These are phyloP conservation scores for Zaprionus ghesquierei DNA, from an alignment of 1,140 invertebrate species.

Conservation along the genomic window DNA sequence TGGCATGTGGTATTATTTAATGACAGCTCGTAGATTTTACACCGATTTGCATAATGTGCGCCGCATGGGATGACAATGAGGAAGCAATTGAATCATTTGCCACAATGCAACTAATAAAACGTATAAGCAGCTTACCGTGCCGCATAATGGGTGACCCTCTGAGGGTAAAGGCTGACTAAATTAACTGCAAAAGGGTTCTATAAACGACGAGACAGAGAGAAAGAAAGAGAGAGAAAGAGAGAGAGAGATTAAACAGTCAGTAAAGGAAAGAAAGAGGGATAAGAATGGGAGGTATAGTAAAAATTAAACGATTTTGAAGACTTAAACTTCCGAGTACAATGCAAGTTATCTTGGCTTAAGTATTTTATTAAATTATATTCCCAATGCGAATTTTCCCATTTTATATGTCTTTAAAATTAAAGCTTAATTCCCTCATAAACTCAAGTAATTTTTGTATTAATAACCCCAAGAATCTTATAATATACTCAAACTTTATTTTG, in stretches of 20 bases:
- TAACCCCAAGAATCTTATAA: background rate
- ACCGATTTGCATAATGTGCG: constrained; percentile 40
- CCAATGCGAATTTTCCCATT: background rate
- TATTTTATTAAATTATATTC: no score
- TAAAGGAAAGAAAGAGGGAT: background rate
- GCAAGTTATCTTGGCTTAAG: background rate
- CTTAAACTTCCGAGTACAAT: background rate
- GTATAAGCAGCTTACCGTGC: background rate
- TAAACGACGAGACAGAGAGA: background rate
- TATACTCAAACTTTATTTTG: background rate
- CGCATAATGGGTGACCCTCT: background rate
- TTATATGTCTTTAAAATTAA: background rate
- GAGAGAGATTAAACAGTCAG: background rate
- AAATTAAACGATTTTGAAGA: background rate
- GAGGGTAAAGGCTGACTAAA: background rate
- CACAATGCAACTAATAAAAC: background rate
- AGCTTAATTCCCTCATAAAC: background rate
- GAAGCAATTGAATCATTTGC: constrained; percentile 30
- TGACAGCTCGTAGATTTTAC: constrained; percentile 57
- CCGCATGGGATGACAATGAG: constrained; percentile 13
- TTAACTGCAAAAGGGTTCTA: background rate
- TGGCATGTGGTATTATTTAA: constrained; percentile 57
- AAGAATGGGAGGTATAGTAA: background rate
- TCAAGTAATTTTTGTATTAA: background rate
- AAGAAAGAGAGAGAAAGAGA: background rate